Evolutionary conservation across 2,888 invertebrate species (phyloP).

Genomic region (Blastobasis adustella): DNA sequence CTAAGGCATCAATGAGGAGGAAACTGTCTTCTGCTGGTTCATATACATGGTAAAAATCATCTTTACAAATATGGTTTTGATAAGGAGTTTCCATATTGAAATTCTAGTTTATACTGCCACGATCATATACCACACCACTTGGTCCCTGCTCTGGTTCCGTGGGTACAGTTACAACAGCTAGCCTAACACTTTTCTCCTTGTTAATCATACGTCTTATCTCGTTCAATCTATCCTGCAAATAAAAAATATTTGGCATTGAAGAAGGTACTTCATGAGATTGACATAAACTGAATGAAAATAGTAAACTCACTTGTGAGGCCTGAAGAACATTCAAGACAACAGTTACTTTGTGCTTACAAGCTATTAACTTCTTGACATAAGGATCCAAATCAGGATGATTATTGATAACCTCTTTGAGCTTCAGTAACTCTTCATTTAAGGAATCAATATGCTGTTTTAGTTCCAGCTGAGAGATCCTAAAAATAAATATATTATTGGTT

Average conservation of each 20-base stretch:
- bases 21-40: slow-evolving; percentile 98
- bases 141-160: slow-evolving; percentile 54
- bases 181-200: slow-evolving; percentile 83
- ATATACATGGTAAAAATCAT: slow-evolving; percentile 81
- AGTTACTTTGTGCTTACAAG: slow-evolving; percentile 92
- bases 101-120: slow-evolving; percentile 47
- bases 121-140: slow-evolving; percentile 40
- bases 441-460: slow-evolving; percentile 91
- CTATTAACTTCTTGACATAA: slow-evolving; percentile 92
- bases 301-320: slow-evolving; percentile 81
- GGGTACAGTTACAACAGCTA: slow-evolving; percentile 49
- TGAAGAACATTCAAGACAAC: slow-evolving; percentile 93
- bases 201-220: slow-evolving; percentile 87
- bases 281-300: too few species aligned
- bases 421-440: slow-evolving; percentile 85
- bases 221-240: slow-evolving; percentile 83
- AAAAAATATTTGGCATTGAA: background rate
- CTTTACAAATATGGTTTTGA: slow-evolving; percentile 74
- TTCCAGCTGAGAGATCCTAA: slow-evolving; percentile 90
- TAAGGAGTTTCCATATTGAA: slow-evolving; percentile 81
- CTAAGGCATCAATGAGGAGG: slow-evolving; percentile 94
- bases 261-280: background rate
- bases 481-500: too few species aligned
- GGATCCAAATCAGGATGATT: slow-evolving; percentile 88
- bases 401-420: slow-evolving; percentile 85